These are phyloP conservation scores for Sebastes cheni DNA, from an alignment of 2,797 vertebrate genomes.

Conservation along the genomic window DNA sequence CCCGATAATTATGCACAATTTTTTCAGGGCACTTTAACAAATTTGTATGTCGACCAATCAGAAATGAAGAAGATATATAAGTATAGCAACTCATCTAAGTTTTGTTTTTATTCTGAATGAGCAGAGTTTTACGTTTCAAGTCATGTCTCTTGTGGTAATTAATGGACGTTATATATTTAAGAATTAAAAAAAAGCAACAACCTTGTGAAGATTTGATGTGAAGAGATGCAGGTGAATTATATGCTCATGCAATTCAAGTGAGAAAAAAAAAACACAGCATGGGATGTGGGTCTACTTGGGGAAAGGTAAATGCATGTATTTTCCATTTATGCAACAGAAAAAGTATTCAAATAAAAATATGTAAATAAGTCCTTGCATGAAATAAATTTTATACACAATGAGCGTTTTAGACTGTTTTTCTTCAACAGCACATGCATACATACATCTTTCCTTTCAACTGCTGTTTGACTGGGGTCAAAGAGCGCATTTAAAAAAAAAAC, in stretches of 20 bases:
- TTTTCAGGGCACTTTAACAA: constrained; percentile 79
- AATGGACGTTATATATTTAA: constrained; percentile 82
- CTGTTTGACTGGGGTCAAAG: constrained; percentile 78
- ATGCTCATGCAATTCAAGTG: constrained; percentile 75
- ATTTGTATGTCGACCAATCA: constrained; percentile 61
- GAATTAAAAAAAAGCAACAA: constrained; percentile 31
- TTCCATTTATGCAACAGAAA: constrained; percentile 94
- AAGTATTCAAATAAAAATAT: constrained; percentile 83
- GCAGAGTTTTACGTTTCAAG: constrained; percentile 74
- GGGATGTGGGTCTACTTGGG: constrained; percentile 88
- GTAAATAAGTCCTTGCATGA: constrained; percentile 95
- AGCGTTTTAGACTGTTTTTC: constrained; percentile 85
- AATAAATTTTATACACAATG: constrained; percentile 99
- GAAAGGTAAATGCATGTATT: constrained; percentile 98
- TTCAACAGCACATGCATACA: constrained; percentile 82
- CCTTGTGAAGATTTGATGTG: constrained; percentile 87
- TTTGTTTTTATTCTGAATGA: constrained; percentile 73
- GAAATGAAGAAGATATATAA: constrained; percentile 44
- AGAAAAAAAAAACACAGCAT: constrained; percentile 54
- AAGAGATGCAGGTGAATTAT: constrained; percentile 76
- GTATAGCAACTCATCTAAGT: constrained; percentile 63
- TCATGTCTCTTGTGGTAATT: constrained; percentile 88
- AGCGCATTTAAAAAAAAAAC: constrained; percentile 31
- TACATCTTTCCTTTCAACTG: constrained; percentile 60
- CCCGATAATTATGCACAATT: constrained; percentile 76